Evolutionary conservation across 2,888 invertebrate genomes (phyloP), one percentile per base, ranked within the genome.

Genomic region (Arrhopalites spinosus): DNA sequence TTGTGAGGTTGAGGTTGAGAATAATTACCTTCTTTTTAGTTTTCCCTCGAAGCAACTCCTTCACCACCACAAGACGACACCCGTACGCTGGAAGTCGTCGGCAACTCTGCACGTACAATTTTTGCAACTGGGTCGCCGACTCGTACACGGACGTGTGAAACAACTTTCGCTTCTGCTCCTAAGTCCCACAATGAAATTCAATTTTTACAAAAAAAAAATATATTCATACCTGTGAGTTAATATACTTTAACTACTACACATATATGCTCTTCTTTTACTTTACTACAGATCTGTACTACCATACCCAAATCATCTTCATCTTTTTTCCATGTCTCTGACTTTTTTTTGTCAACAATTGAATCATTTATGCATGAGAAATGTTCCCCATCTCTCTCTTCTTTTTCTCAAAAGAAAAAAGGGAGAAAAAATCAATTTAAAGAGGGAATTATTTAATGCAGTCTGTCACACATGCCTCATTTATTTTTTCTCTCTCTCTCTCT

Each of bases 121-220:
- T 88, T 84, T 90, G 90, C 83, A 90, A 85, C 78, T 89, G 89
- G 5, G 88, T 84, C 82, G 90, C 90, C 70, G 88, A 89, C 83
- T 90, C 90, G 83, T 90, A 90, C 59, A 89, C 88, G 11, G 89
- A 88, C 1, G 89, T 88, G 83, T 90, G 90, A 85, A 90, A 89
- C 47, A 90, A 84, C 83, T 90, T 89, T 77, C 89, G 86, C 84
- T 90, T 89, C 80, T 89, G 88, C 78, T 90, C 90, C 90, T 90
- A 84, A 50, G 0, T 43, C 50, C 45, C 50, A 47, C 45, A 53
- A 2, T 25, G 36, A 2, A 23, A 67, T 1, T 13, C 13, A 36
- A 68, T 20, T 5, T 47, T 47, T 47, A 20, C 20, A 27, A n/a
- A 36, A 36, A 36, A 36, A 11, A 36, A 27, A 63, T 25, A 63